A percentile compares a stretch with the other conserved stretches of the same genome.
Evolutionary conservation across 2,113 vertebrate genomes (phyloP).

Genomic region (Campylomormyrus tamandua): DNA sequence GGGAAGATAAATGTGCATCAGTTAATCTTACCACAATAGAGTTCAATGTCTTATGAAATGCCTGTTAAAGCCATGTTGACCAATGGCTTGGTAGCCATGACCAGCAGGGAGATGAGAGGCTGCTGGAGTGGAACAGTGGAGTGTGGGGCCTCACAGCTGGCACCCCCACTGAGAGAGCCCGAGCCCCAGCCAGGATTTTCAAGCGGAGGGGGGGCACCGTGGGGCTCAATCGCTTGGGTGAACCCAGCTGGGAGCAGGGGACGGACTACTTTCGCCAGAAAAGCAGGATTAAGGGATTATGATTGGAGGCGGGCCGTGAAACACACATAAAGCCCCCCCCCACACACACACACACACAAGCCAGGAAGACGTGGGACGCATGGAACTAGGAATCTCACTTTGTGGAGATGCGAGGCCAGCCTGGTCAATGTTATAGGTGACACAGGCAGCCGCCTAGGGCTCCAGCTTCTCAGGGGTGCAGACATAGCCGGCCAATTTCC

Average conservation of each 20-base stretch:
- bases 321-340: constrained; percentile 19
- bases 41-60: not conserved
- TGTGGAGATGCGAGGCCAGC: not conserved
- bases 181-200: not conserved
- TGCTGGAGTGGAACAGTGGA: not conserved
- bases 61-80: not conserved
- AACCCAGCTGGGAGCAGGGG: constrained; percentile 34
- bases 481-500: not conserved
- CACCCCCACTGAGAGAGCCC: not conserved
- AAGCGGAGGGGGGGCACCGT: not conserved
- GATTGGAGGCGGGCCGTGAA: constrained; percentile 48
- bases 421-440: not conserved
- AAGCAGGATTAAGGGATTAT: constrained; percentile 56
- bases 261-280: constrained; percentile 45
- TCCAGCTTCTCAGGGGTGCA: not conserved
- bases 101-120: not conserved
- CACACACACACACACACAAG: not conserved
- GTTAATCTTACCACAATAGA: not conserved
- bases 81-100: not conserved
- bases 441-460: not conserved
- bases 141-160: not conserved
- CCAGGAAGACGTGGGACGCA: not conserved
- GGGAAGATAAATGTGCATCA: not conserved
- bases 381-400: not conserved
- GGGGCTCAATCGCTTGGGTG: constrained; percentile 21